Evolutionary conservation across 2,888 invertebrate species (phyloP).

Genomic region (Microctonus brassicae): DNA sequence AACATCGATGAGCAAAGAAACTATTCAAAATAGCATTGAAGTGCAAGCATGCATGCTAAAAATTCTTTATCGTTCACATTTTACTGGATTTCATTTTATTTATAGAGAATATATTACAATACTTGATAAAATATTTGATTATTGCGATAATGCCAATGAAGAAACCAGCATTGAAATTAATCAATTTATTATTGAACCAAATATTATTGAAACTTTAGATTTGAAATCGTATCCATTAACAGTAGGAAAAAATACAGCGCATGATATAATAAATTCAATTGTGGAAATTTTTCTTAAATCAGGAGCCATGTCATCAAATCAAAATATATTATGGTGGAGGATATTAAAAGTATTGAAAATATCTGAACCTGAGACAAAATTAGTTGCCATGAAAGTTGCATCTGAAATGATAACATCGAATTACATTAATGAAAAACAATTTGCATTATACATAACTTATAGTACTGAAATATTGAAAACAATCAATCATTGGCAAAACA

Average conservation of each 20-base stretch:
- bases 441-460: conserved; percentile 48
- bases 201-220: conserved; percentile 54
- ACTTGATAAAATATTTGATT: conserved; percentile 58
- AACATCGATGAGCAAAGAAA: conserved; percentile 60
- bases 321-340: conserved; percentile 48
- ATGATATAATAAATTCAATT: conserved; percentile 53
- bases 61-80: conserved; percentile 57
- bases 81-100: conserved; percentile 55
- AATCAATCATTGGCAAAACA: conserved; percentile 53
- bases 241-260: conserved; percentile 48
- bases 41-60: conserved; percentile 63
- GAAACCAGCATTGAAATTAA: conserved; percentile 37
- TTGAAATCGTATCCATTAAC: conserved; percentile 54
- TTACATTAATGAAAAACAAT: conserved; percentile 49
- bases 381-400: conserved; percentile 54
- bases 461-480: conserved; percentile 55
- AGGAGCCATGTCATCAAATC: conserved; percentile 57
- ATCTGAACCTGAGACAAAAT: conserved; percentile 55
- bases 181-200: conserved; percentile 53
- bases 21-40: conserved; percentile 55
- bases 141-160: conserved; percentile 41
- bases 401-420: conserved; percentile 51
- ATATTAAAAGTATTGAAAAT: conserved; percentile 51
- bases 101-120: conserved; percentile 56
- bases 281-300: conserved; percentile 55